Conservation (phyloP, 1,140 invertebrate species). For the Panagrolaimus sp. region DNA sequence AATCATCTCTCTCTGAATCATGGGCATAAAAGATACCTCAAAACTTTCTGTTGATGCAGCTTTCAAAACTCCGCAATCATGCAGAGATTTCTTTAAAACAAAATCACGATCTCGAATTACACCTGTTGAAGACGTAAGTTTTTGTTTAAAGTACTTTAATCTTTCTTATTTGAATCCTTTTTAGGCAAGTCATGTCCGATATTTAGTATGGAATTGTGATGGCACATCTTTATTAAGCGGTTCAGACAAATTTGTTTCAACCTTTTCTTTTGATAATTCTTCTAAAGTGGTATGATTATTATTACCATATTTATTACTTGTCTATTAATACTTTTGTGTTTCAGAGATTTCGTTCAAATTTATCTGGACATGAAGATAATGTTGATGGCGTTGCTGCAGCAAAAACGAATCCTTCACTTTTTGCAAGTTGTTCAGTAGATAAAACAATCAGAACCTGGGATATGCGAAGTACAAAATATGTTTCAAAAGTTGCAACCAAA, state of each 20-base stretch:
- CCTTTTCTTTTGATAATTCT: neutral
- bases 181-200: neutral
- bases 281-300: conserved; percentile 1
- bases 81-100: neutral
- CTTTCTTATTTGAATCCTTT: neutral
- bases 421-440: conserved; percentile 12
- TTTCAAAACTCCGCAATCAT: neutral
- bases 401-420: neutral
- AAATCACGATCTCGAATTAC: neutral
- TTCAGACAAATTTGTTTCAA: conserved; percentile 6
- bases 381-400: neutral
- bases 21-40: neutral
- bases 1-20: neutral
- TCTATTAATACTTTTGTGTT: neutral
- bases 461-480: neutral
- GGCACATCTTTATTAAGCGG: neutral
- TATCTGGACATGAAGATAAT: neutral
- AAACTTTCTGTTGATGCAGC: neutral
- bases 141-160: neutral
- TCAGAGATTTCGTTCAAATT: neutral
- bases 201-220: conserved; percentile 6
- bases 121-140: conserved; percentile 7
- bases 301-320: neutral
- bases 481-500: neutral
- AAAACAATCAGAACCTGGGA: conserved; percentile 1